Evolutionary conservation across 2,888 invertebrate species (phyloP).

Genomic region (Craniophora ligustri): DNA sequence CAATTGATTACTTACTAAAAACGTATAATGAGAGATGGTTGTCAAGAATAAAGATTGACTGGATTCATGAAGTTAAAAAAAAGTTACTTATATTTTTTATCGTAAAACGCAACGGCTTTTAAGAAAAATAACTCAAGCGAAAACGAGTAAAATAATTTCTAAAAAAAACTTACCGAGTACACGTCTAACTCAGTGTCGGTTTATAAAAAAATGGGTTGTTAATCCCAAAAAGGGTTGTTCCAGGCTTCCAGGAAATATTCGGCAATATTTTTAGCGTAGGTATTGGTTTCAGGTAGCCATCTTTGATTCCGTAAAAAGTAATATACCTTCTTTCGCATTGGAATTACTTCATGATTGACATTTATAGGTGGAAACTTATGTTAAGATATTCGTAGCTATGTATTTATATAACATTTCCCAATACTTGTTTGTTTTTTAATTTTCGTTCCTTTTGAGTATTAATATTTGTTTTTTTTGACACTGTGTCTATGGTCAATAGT

Average conservation of each 20-base stretch:
- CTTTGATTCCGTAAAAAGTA: constrained; percentile 36
- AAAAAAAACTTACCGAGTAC: constrained; percentile 48
- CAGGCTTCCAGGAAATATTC: constrained; percentile 56
- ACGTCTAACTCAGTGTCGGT: constrained; percentile 43
- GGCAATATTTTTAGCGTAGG: constrained; percentile 55
- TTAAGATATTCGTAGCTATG: not conserved
- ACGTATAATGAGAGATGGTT: too few relatives aligned
- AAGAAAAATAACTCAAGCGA: constrained; percentile 27
- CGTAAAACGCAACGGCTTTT: not conserved
- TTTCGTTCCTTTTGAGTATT: too few relatives aligned
- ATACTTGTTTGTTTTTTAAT: too few relatives aligned
- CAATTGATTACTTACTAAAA: too few relatives aligned
- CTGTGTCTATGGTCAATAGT: too few relatives aligned
- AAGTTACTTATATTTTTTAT: not conserved
- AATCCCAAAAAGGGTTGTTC: constrained; percentile 74
- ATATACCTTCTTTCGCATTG: constrained; percentile 7
- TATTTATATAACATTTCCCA: too few relatives aligned
- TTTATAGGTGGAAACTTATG: constrained; percentile 2
- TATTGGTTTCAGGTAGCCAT: constrained; percentile 46
- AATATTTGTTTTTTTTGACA: too few relatives aligned
- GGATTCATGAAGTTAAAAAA: constrained; percentile 9
- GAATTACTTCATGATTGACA: constrained; percentile 26
- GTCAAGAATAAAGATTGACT: not conserved
- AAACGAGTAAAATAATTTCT: constrained; percentile 37
- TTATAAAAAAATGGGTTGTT: constrained; percentile 58